These are phyloP conservation scores for Plebejus argus DNA, from an alignment of 2,888 invertebrate genomes.

Conservation along the genomic window DNA sequence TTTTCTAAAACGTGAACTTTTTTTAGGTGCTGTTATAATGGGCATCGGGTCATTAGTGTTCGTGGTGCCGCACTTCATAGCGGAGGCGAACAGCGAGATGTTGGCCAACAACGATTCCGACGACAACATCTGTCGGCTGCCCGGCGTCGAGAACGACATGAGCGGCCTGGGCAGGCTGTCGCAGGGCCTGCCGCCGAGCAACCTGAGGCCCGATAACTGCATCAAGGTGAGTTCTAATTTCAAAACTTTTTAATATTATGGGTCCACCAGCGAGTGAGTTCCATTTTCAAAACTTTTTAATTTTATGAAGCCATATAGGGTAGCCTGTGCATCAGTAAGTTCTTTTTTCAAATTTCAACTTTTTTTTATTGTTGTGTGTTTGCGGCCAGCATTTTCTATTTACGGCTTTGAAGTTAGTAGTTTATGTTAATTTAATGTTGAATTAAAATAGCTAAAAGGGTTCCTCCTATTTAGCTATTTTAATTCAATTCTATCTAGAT, in stretches of 20 bases:
- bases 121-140: constrained; percentile 90
- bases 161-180: constrained; percentile 86
- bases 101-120: constrained; percentile 85
- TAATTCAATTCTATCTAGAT: no score
- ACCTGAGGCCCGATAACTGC: constrained; percentile 88
- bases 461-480: neutral
- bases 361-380: neutral
- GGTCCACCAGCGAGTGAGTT: neutral
- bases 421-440: neutral
- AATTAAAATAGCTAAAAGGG: no score
- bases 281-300: neutral
- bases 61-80: constrained; percentile 95
- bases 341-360: neutral
- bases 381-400: neutral
- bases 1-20: neutral
- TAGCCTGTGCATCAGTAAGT: neutral
- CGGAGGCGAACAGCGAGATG: constrained; percentile 87
- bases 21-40: constrained; percentile 92
- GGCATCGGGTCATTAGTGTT: constrained; percentile 95
- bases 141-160: constrained; percentile 85
- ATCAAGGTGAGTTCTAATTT: constrained; percentile 78
- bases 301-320: no score
- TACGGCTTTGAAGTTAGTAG: neutral
- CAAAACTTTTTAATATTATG: neutral
- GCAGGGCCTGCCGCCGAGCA: constrained; percentile 87